Evolutionary conservation across 2,888 invertebrate genomes (phyloP).

Genomic region (Campoletis raptor): DNA sequence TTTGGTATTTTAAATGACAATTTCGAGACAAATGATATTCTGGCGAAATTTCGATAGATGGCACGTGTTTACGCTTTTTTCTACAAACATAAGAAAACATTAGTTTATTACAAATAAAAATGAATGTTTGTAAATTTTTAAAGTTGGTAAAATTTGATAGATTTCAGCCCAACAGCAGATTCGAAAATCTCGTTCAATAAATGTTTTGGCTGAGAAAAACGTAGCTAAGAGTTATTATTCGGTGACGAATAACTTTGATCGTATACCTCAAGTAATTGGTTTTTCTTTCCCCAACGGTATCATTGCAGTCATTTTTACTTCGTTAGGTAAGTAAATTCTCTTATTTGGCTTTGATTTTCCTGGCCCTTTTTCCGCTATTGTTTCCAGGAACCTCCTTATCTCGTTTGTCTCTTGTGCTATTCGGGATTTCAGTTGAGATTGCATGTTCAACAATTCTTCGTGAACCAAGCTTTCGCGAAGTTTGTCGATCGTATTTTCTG

Average conservation of each 20-base stretch:
- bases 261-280: conserved; percentile 87
- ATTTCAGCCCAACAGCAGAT: background rate
- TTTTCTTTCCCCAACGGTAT: conserved; percentile 88
- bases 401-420: conserved; percentile 91
- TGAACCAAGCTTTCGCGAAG: conserved; percentile 82
- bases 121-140: too few relatives aligned
- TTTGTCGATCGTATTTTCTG: conserved; percentile 78
- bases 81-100: conserved; percentile 70
- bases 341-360: conserved; percentile 76
- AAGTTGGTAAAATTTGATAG: background rate
- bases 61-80: too few relatives aligned
- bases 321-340: conserved; percentile 84
- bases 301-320: conserved; percentile 85
- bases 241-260: background rate
- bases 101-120: background rate
- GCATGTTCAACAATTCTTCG: conserved; percentile 88
- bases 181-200: background rate
- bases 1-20: too few relatives aligned
- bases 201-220: background rate
- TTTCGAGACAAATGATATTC: too few relatives aligned
- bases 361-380: conserved; percentile 76
- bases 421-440: conserved; percentile 89
- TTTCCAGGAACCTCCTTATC: conserved; percentile 87
- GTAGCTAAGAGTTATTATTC: background rate
- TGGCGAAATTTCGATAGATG: too few relatives aligned